Percentiles rank a stretch among this genome's conserved stretches.
These are phyloP conservation scores for Danaus plexippus DNA, from an alignment of 1,140 invertebrate species.

Conservation along the genomic window DNA sequence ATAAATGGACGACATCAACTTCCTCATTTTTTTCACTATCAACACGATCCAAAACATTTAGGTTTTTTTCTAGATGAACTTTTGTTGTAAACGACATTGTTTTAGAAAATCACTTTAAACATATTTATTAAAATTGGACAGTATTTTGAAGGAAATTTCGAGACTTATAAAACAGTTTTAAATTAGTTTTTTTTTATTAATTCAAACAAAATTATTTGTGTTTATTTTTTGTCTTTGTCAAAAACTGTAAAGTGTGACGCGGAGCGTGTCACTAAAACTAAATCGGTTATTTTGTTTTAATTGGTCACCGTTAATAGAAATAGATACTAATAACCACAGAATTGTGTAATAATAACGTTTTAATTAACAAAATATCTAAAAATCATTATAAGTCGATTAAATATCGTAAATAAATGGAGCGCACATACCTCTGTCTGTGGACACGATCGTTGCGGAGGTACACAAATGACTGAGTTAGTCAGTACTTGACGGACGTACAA, in stretches of 20 bases:
- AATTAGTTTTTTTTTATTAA: background rate
- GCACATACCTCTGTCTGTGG: conserved; percentile 48
- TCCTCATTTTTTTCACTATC: conserved; percentile 24
- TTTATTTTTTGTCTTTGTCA: conserved; percentile 3
- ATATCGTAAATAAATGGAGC: conserved; percentile 19
- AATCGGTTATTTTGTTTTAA: conserved; percentile 1
- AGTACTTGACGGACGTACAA: conserved; percentile 25
- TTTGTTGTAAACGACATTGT: conserved; percentile 33
- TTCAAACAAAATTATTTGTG: too few species aligned
- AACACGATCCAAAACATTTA: conserved; percentile 3
- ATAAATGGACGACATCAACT: conserved; percentile 12
- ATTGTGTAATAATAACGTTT: conserved; percentile 23
- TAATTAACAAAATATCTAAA: conserved; percentile 25
- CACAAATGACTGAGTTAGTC: conserved; percentile 44
- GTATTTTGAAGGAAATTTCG: background rate
- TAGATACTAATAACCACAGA: conserved; percentile 11
- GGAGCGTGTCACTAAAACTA: conserved; percentile 5
- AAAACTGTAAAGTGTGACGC: conserved; percentile 3
- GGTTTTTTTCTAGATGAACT: conserved; percentile 18
- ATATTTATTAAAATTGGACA: background rate
- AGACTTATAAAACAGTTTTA: background rate
- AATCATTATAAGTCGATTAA: conserved; percentile 50
- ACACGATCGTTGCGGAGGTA: conserved; percentile 39
- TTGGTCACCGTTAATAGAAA: background rate
- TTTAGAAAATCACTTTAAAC: conserved; percentile 30